Evolutionary conservation across 2,113 vertebrate genomes (phyloP), one percentile per base, ranked within the genome.

Genomic region (Rhabdornis inornatus): DNA sequence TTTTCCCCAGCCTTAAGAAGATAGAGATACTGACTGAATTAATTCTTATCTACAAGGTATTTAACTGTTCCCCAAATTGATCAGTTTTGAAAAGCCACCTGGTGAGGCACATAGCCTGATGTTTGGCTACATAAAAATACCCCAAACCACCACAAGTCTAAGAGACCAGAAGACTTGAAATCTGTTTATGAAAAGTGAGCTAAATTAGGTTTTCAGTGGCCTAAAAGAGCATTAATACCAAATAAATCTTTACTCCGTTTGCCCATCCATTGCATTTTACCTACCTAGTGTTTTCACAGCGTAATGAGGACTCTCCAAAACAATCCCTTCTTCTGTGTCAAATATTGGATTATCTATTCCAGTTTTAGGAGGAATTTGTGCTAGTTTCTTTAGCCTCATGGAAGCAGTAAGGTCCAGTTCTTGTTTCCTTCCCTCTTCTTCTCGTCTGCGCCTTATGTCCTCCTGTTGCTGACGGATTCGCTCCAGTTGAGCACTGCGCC

Each of bases 261-360:
- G 31, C 15, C 17, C 22, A 42, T n/a, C 84, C 27, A 42, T 19
- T 44, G 19, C n/a, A 83, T 87, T 96, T 95, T 95, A 97, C 98
- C 85, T 95, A 98, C 98, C 98, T 97, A 98, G 70, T 84, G 97
- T 94, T 96, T 98, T 98, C 75, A 98, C 97, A 95, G 90, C 93
- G 79, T 95, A 98, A 96, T 97, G 98, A 97, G 98, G 97, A 96
- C 97, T 98, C 92, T 98, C 97, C 94, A 98, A 95, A 87, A 95
- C 91, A 96, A 98, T 94, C 89, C 97, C 98, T 97, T 99, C 99
- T 77, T 98, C 98, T 30, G 97, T 98, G 66, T 99, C 99, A 92
- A 99, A 99, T 88, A 98, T 99, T 70, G 99, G 99, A 93, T 99
- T 99, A 97, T 99, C 99, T 91, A 99, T 99, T 97, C 99, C 99